Evolutionary conservation across 2,888 invertebrate genomes (phyloP).

Genomic region (Melikaiella ostensackeni): DNA sequence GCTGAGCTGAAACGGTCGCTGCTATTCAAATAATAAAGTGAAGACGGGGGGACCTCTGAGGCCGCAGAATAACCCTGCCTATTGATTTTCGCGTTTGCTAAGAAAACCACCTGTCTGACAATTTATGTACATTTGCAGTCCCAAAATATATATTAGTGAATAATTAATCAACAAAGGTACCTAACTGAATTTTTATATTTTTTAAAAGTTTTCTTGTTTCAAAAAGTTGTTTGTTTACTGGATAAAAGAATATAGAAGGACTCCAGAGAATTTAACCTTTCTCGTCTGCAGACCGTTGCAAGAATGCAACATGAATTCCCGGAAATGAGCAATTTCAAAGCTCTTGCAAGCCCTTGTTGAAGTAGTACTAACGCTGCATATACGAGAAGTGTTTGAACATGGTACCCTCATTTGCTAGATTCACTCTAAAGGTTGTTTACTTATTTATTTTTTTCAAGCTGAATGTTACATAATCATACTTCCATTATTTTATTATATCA

Average conservation of each 20-base stretch:
- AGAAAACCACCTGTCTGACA: too few species aligned
- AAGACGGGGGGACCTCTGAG: too few species aligned
- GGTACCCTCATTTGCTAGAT: constrained; percentile 8
- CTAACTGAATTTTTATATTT: too few species aligned
- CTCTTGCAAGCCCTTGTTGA: neutral
- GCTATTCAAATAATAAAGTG: too few species aligned
- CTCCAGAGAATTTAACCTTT: neutral
- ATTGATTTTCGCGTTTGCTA: too few species aligned
- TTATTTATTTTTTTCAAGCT: neutral
- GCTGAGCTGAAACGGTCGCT: too few species aligned
- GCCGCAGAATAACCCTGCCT: too few species aligned
- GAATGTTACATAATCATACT: neutral
- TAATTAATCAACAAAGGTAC: too few species aligned
- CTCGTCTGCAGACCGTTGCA: neutral
- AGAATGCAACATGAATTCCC: constrained; percentile 11
- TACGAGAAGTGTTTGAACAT: constrained; percentile 22
- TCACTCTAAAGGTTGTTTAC: neutral
- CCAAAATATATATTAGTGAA: too few species aligned
- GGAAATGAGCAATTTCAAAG: constrained; percentile 18
- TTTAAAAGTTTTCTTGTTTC: neutral
- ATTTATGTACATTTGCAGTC: too few species aligned
- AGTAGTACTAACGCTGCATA: constrained; percentile 13
- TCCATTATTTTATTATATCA: neutral
- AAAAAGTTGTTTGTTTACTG: neutral
- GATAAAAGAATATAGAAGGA: neutral